A percentile compares a stretch with the other conserved stretches of the same genome.
These are phyloP conservation scores for Oeneis ivallda DNA, from an alignment of 2,888 invertebrate genomes.

Conservation along the genomic window DNA sequence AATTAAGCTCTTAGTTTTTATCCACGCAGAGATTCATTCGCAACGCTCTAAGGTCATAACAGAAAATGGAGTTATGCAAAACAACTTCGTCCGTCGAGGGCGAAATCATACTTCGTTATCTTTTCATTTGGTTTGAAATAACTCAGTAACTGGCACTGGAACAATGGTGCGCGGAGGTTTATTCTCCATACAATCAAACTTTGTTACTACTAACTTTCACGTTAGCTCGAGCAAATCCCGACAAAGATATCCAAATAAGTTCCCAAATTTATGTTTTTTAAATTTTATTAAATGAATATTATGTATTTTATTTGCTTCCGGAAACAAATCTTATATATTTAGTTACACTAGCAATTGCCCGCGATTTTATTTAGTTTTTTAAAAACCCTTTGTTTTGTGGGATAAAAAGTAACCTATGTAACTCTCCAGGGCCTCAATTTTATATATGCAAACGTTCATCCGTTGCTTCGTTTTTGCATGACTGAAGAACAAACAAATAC, in stretches of 20 bases:
- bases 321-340: not conserved
- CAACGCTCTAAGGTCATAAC: slow-evolving; percentile 33
- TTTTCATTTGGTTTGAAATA: slow-evolving; percentile 40
- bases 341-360: no score
- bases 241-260: slow-evolving; percentile 32
- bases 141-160: slow-evolving; percentile 37
- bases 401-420: no score
- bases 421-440: no score
- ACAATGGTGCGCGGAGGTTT: slow-evolving; percentile 37
- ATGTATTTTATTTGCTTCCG: not conserved
- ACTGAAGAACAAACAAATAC: no score
- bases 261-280: slow-evolving; percentile 18
- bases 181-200: slow-evolving; percentile 39
- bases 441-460: no score
- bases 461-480: no score
- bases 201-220: slow-evolving; percentile 36
- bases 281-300: not conserved
- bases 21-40: slow-evolving; percentile 33
- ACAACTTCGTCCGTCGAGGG: slow-evolving; percentile 39
- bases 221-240: slow-evolving; percentile 33
- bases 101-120: slow-evolving; percentile 40
- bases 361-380: no score
- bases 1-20: slow-evolving; percentile 64
- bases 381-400: no score
- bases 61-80: slow-evolving; percentile 43